Percentiles rank a stretch among this genome's conserved stretches.
Evolutionary conservation across 2,113 vertebrate genomes (phyloP).

Genomic region (Gymnorhina tibicen): DNA sequence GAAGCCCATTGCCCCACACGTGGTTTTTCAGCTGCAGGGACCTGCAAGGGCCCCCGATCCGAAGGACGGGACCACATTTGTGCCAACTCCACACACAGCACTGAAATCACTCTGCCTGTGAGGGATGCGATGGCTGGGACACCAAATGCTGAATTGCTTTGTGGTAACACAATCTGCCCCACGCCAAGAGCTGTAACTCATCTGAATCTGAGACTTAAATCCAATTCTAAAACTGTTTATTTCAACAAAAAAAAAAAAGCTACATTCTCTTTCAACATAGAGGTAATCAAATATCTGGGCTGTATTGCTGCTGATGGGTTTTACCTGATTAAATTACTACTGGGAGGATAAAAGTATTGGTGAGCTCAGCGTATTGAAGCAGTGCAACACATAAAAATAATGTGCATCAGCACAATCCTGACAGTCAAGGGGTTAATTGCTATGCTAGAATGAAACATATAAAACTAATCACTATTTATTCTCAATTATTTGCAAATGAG

Average conservation of each 20-base stretch:
- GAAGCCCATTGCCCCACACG: rapidly evolving
- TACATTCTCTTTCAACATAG: not conserved
- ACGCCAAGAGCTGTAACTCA: not conserved
- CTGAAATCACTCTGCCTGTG: not conserved
- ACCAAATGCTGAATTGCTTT: not conserved
- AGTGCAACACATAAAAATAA: not conserved
- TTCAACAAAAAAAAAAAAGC: not conserved
- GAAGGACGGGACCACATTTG: not conserved
- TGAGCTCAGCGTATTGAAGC: not conserved
- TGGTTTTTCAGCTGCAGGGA: not conserved
- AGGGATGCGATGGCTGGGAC: not conserved
- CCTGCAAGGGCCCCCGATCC: not conserved
- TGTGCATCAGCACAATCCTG: not conserved
- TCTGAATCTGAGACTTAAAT: not conserved
- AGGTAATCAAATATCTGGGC: not conserved
- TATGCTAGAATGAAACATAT: not conserved
- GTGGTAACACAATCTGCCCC: not conserved
- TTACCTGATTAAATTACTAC: not conserved
- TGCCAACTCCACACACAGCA: not conserved
- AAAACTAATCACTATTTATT: not conserved
- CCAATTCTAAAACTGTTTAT: not conserved
- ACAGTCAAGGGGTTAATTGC: not conserved
- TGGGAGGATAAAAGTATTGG: not conserved
- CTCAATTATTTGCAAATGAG: conserved; percentile 17
- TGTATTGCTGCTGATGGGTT: not conserved